A percentile compares a stretch with the other conserved stretches of the same genome.
phyloP scores from a whole-genome alignment of 1,140 invertebrate species.

The Andrena cerasifolii region DNA sequence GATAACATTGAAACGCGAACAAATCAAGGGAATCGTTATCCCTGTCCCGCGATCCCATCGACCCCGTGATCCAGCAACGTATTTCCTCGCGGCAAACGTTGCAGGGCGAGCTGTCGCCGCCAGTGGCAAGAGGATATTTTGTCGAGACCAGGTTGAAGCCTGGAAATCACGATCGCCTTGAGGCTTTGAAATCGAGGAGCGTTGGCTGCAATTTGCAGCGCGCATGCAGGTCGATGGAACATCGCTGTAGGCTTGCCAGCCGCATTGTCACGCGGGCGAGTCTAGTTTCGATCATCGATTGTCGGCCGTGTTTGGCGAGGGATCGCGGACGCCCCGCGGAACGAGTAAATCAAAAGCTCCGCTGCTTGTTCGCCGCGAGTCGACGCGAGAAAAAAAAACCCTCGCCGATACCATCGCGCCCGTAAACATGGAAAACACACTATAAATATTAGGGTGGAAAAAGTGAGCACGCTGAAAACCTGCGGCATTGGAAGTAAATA shows the following conservation, averaged over 20 bases:
- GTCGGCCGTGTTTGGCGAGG: conserved; percentile 5
- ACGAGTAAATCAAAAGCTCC: conserved; percentile 41
- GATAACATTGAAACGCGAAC: conserved; percentile 4
- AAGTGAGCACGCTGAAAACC: not conserved
- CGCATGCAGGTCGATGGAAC: not conserved
- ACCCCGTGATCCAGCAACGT: conserved; percentile 6
- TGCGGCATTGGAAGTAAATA: not conserved
- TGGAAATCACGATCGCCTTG: conserved; percentile 53
- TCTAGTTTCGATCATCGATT: conserved; percentile 41
- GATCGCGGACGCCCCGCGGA: not conserved
- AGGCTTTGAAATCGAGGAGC: conserved; percentile 55
- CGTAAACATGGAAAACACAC: not conserved
- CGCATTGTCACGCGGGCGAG: conserved; percentile 46
- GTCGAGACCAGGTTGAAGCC: conserved; percentile 12
- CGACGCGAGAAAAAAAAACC: conserved; percentile 13
- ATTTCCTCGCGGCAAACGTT: conserved; percentile 29
- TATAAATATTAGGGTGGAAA: conserved; percentile 13
- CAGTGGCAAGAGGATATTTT: conserved; percentile 28
- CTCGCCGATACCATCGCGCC: conserved; percentile 1
- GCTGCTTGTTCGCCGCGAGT: not conserved
- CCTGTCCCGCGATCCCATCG: not conserved
- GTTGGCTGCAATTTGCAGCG: conserved; percentile 48
- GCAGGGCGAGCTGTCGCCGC: not conserved
- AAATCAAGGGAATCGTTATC: conserved; percentile 11
- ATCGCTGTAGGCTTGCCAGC: conserved; percentile 15